phyloP scores from a whole-genome alignment of 2,888 invertebrate genomes.

The Saturnia japonica region DNA sequence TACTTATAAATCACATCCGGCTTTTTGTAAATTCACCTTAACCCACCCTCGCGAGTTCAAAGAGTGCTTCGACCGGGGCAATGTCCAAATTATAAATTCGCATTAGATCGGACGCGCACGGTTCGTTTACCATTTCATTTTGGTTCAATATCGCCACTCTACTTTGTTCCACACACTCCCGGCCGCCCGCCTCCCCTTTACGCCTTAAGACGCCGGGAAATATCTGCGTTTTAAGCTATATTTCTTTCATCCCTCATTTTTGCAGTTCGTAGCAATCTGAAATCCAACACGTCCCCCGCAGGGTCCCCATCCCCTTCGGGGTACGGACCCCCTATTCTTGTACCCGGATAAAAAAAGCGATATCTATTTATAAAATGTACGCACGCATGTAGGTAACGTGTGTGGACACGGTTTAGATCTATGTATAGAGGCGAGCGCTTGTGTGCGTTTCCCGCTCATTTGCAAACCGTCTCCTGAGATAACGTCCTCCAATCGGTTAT shows the following conservation, averaged over 20 bases:
- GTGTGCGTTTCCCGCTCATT: conserved; percentile 77
- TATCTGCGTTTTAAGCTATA: conserved; percentile 84
- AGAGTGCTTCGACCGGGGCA: conserved; percentile 73
- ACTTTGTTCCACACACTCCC: conserved; percentile 82
- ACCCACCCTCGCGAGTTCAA: conserved; percentile 71
- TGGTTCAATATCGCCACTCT: conserved; percentile 82
- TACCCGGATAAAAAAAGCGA: conserved; percentile 81
- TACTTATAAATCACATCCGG: conserved; percentile 76
- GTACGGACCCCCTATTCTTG: conserved; percentile 77
- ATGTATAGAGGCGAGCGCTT: conserved; percentile 45
- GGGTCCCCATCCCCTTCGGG: conserved; percentile 69
- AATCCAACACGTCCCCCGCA: conserved; percentile 82
- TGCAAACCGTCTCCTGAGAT: conserved; percentile 82
- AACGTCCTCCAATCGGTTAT: conserved; percentile 79
- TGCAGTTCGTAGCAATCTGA: conserved; percentile 84
- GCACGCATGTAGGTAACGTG: conserved; percentile 67
- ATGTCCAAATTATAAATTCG: conserved; percentile 83
- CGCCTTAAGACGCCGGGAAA: conserved; percentile 81
- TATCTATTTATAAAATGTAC: conserved; percentile 82
- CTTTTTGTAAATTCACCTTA: conserved; percentile 74
- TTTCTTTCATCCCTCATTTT: conserved; percentile 84
- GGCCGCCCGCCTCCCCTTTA: conserved; percentile 55
- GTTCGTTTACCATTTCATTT: conserved; percentile 83
- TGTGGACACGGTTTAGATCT: conserved; percentile 70
- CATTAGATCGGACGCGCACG: conserved; percentile 82